Conservation (phyloP, 2,113 vertebrate genomes). For the Struthidea cinerea region DNA sequence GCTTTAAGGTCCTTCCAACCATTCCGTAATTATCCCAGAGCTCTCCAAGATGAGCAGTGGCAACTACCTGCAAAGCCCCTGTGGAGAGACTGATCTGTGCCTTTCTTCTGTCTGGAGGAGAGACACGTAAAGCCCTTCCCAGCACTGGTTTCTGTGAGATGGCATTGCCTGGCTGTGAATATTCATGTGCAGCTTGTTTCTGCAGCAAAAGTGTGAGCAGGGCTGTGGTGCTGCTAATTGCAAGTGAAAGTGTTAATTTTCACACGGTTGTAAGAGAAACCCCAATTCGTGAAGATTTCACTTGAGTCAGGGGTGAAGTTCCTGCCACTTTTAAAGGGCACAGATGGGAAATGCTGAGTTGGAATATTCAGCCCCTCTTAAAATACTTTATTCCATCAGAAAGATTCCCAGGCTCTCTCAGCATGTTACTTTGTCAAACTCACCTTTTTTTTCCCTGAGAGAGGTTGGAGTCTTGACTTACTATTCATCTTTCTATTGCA, state of each 20-base stretch:
- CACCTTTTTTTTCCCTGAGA: background rate
- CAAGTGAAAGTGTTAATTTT: conserved; percentile 53
- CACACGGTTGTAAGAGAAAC: background rate
- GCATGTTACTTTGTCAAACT: background rate
- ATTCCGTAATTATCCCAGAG: background rate
- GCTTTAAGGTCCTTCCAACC: background rate
- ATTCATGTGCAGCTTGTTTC: background rate
- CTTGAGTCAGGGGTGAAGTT: background rate
- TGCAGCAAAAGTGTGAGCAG: background rate
- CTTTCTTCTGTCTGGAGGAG: background rate
- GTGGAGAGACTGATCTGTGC: background rate
- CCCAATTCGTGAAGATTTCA: background rate
- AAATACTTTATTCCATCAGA: background rate
- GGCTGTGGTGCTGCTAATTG: background rate
- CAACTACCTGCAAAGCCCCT: background rate
- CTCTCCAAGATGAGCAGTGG: background rate
- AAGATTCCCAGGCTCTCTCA: background rate
- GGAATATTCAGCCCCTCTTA: background rate
- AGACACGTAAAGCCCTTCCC: background rate
- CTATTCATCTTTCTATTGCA: background rate
- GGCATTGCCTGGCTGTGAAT: background rate
- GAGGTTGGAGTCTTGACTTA: background rate
- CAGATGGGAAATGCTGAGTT: conserved; percentile 7
- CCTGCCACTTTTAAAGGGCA: background rate
- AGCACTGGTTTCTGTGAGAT: background rate